These are phyloP conservation scores for Adelges cooleyi DNA, from an alignment of 1,140 invertebrate species.

Conservation along the genomic window DNA sequence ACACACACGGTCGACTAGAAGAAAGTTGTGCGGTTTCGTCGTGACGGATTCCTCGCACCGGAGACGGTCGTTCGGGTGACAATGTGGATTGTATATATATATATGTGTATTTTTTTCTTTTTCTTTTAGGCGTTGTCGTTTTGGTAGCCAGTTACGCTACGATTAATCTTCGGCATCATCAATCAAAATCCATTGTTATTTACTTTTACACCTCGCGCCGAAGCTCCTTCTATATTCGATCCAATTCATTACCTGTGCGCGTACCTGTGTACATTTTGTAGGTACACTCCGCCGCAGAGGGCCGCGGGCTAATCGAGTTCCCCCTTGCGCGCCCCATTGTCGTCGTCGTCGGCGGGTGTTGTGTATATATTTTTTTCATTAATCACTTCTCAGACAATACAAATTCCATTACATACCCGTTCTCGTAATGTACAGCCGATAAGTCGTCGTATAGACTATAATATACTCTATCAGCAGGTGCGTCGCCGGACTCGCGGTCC, in stretches of 20 bases:
- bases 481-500: conserved; percentile 4
- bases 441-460: too few species aligned
- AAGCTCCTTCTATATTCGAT: conserved; percentile 14
- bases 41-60: neutral
- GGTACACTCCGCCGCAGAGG: too few species aligned
- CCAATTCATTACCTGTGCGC: conserved; percentile 25
- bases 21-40: neutral
- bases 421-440: too few species aligned
- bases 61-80: neutral
- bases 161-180: conserved; percentile 29
- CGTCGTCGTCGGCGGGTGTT: neutral
- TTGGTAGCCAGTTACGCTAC: conserved; percentile 23
- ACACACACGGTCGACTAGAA: neutral
- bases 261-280: neutral
- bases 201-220: conserved; percentile 25
- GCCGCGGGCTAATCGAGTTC: conserved; percentile 20
- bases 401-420: conserved; percentile 21
- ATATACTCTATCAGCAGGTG: neutral
- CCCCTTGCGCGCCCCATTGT: neutral
- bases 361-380: conserved; percentile 29
- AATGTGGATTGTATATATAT: neutral
- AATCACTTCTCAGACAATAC: conserved; percentile 26
- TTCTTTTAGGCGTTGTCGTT: conserved; percentile 25
- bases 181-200: conserved; percentile 29
- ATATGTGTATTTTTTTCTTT: neutral